Percentiles rank a stretch among this genome's conserved stretches.
phyloP scores from a whole-genome alignment of 1,140 invertebrate species.

The Aphidius ervi region DNA sequence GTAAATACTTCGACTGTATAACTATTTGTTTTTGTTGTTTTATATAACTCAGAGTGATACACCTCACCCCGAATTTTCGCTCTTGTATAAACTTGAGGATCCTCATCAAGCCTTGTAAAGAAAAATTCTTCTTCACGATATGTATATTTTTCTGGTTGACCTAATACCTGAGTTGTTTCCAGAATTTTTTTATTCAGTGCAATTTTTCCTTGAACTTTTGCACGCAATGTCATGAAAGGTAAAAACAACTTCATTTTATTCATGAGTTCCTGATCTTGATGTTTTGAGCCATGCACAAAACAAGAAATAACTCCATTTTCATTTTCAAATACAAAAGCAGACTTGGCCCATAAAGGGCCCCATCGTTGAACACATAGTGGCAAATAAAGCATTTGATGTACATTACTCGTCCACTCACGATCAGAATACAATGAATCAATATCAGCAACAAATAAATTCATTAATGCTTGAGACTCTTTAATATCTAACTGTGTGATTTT shows the following conservation, averaged over 20 bases:
- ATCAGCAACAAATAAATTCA: slow-evolving; percentile 27
- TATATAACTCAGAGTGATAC: slow-evolving; percentile 1
- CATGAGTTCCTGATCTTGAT: slow-evolving; percentile 28
- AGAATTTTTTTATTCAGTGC: too few species aligned
- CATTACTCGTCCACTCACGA: slow-evolving; percentile 24
- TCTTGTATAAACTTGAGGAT: neutral
- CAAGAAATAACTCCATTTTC: slow-evolving; percentile 25
- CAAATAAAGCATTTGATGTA: slow-evolving; percentile 29
- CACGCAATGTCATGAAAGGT: slow-evolving; percentile 15
- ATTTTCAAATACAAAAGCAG: slow-evolving; percentile 29
- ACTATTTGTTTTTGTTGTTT: slow-evolving; percentile 3
- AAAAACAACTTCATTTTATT: slow-evolving; percentile 25
- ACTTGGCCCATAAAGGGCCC: slow-evolving; percentile 29
- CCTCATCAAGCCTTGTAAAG: neutral
- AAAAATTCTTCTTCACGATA: neutral
- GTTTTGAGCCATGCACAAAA: slow-evolving; percentile 24
- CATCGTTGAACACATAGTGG: slow-evolving; percentile 28
- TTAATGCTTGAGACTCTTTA: slow-evolving; percentile 19
- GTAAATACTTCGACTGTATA: slow-evolving; percentile 1
- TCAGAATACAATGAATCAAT: slow-evolving; percentile 24
- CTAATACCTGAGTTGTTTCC: neutral
- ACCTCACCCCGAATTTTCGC: slow-evolving; percentile 1
- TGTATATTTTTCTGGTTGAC: slow-evolving; percentile 6
- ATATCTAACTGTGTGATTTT: slow-evolving; percentile 18
- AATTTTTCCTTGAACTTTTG: too few species aligned